Evolutionary conservation across 2,113 vertebrate species (phyloP).

Genomic region (Malurus elegans): DNA sequence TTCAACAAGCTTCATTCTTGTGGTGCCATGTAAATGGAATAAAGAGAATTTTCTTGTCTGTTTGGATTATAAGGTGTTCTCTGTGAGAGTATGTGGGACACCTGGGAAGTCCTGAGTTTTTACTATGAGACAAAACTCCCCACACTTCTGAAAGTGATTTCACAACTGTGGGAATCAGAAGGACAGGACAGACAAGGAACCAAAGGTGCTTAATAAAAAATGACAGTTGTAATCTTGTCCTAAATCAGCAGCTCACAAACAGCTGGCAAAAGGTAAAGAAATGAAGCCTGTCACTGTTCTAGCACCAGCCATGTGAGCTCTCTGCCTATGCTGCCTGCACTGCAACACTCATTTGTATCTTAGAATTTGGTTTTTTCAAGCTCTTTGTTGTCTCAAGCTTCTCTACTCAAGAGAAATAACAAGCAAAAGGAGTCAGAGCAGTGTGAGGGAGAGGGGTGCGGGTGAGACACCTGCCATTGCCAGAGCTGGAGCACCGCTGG

Average conservation of each 20-base stretch:
- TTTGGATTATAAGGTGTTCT: not conserved
- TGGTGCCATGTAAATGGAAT: not conserved
- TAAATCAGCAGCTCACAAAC: not conserved
- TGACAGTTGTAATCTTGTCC: not conserved
- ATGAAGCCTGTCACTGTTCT: not conserved
- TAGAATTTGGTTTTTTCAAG: not conserved
- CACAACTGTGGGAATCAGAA: not conserved
- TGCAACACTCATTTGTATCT: not conserved
- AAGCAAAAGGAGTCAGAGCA: not conserved
- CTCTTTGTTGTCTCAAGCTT: not conserved
- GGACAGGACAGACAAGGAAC: not conserved
- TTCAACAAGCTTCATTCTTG: not conserved
- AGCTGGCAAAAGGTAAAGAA: not conserved
- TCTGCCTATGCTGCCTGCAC: not conserved
- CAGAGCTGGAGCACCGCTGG: not conserved
- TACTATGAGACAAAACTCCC: not conserved
- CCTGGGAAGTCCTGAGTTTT: not conserved
- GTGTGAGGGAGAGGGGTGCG: not conserved
- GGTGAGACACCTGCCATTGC: not conserved
- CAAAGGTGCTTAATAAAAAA: not conserved
- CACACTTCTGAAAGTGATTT: not conserved
- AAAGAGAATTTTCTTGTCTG: not conserved
- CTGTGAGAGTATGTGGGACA: not conserved
- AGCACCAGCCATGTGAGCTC: rapidly evolving
- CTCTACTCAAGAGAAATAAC: not conserved